Evolutionary conservation across 1,140 invertebrate species (phyloP), one percentile per base, ranked within the genome.

Genomic region (Papilio glaucus): DNA sequence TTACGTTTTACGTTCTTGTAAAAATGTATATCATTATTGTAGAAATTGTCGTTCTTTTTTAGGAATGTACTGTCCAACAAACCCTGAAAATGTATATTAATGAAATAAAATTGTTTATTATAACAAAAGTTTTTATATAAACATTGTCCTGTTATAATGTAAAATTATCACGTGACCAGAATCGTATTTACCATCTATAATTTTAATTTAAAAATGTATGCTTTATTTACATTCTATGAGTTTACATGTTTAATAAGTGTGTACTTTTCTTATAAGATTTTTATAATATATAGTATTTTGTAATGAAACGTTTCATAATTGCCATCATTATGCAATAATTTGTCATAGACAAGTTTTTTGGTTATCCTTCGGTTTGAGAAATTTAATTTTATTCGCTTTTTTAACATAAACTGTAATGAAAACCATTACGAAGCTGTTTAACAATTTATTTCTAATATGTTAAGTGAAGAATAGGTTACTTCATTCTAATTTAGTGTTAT

Each of bases 1-100:
- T 0, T 93, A 93, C 42, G 71, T 93, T 10, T 74, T 92, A 53
- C 79, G 84, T 62, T 91, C 91, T 53, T 93, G 91, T 77, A 93
- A 93, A 73, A 86, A 92, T 67, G 91, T 93, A 0, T 88, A 91
- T 73, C 91, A 93, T 79, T 88, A 91, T 80, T 93, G 91, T 72
- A 81, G 85, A 72, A 90, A 90, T 78, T 93, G 90, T 76, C 83
- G 88, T 57, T 81, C 75, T 60, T 88, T 81, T 77, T 79, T 93
- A 15, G 89, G 90, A 26, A 87, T 88, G 82, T 91, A 91, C 74
- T 85, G 87, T 77, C 88, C 87, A 12, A 89, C 89, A 39, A 92
- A 86, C 69, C 82, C 85, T 33, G 85, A 92, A 72, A 83, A 77
- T 75, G 38, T 76, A 15, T 77, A 75, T 70, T 69, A 9, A 42